Evolutionary conservation across 2,888 invertebrate genomes (phyloP).

Genomic region (Drosophila mayaguana): DNA sequence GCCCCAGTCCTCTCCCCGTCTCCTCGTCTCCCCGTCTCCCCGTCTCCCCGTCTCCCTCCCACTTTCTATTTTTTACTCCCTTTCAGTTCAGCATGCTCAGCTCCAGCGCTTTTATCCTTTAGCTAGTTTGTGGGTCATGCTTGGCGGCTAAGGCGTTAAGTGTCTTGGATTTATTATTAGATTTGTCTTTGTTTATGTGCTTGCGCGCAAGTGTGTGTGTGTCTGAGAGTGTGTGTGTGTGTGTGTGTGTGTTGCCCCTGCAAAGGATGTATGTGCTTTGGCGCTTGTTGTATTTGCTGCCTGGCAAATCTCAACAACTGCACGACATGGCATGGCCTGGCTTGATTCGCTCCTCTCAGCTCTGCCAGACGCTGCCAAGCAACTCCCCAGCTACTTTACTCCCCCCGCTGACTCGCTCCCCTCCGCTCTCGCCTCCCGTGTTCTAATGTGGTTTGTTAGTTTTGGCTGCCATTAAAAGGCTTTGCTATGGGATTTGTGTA

Average conservation of each 20-base stretch:
- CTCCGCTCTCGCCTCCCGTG: not conserved
- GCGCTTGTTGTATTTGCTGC: conserved; percentile 46
- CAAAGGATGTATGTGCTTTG: conserved; percentile 67
- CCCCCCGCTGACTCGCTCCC: not conserved
- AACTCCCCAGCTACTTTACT: not conserved
- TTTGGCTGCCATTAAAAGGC: conserved; percentile 80
- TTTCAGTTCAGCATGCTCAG: conserved; percentile 12
- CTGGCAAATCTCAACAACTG: conserved; percentile 70
- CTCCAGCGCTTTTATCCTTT: conserved; percentile 17
- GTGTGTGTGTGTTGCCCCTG: conserved; percentile 20
- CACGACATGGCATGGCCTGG: conserved; percentile 47
- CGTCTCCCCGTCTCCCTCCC: not conserved
- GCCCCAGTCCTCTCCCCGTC: not conserved
- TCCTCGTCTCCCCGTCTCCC: not conserved
- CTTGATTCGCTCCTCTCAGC: conserved; percentile 31
- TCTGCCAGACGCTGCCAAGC: not conserved
- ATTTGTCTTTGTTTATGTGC: conserved; percentile 64
- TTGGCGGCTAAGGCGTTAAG: conserved; percentile 77
- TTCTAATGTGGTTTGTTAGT: conserved; percentile 80
- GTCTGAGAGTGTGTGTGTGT: conserved; percentile 18
- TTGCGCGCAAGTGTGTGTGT: conserved; percentile 32
- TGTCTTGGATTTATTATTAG: conserved; percentile 81
- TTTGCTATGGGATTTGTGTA: conserved; percentile 80
- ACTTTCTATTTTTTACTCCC: not conserved
- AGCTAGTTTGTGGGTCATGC: conserved; percentile 74